Evolutionary conservation across 2,888 invertebrate genomes (phyloP).

Genomic region (Rosalia funebris): DNA sequence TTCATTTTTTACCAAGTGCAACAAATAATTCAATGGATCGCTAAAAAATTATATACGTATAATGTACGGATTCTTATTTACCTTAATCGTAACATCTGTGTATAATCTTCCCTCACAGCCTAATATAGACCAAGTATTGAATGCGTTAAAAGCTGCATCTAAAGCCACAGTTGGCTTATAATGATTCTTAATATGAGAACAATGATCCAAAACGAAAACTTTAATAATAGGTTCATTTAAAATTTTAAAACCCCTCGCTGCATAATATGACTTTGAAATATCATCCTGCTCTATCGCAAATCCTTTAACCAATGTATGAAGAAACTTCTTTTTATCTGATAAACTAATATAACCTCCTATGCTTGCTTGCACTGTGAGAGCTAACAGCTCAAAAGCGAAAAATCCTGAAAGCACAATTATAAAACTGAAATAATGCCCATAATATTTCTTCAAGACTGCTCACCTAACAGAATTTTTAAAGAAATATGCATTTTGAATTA

Average conservation of each 20-base stretch:
- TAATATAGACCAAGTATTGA: constrained; percentile 54
- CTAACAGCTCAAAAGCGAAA: constrained; percentile 36
- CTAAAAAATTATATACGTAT: too few relatives aligned
- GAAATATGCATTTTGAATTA: constrained; percentile 38
- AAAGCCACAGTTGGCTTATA: constrained; percentile 52
- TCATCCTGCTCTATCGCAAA: constrained; percentile 65
- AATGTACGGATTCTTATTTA: too few relatives aligned
- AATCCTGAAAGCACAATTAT: too few relatives aligned
- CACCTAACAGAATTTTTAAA: constrained; percentile 41
- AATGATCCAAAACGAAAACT: constrained; percentile 66
- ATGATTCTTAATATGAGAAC: constrained; percentile 53
- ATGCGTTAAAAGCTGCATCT: constrained; percentile 54
- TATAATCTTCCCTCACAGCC: constrained; percentile 55
- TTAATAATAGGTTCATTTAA: constrained; percentile 71
- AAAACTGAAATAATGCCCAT: constrained; percentile 23
- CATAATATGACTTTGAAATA: constrained; percentile 75
- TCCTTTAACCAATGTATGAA: constrained; percentile 53
- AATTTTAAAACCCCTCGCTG: constrained; percentile 76
- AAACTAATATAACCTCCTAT: constrained; percentile 59
- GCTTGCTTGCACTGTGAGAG: constrained; percentile 52
- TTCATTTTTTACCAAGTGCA: too few relatives aligned
- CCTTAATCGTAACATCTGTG: constrained; percentile 62
- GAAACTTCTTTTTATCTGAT: constrained; percentile 54
- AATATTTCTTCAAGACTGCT: constrained; percentile 12
- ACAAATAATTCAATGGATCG: too few relatives aligned